Conservation (phyloP, 2,888 invertebrate species). For the Diarsia dahlii region DNA sequence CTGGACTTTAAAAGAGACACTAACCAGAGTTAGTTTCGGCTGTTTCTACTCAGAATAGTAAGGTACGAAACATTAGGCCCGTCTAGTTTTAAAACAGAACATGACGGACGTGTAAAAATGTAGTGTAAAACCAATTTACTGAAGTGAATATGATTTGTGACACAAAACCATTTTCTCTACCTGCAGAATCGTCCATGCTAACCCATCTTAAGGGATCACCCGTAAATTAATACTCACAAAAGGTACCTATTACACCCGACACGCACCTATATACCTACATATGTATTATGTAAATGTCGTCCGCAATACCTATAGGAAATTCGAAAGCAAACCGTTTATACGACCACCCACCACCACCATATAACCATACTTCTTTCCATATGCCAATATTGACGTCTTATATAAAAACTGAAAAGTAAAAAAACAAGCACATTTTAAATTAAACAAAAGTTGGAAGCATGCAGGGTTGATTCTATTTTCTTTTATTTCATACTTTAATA, state of each 20-base stretch:
- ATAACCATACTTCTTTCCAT: not conserved
- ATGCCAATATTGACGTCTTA: not conserved
- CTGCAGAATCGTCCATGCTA: not conserved
- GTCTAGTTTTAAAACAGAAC: too few species aligned
- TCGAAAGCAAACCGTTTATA: conserved; percentile 1
- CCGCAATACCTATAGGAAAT: not conserved
- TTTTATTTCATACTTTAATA: too few species aligned
- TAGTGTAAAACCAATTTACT: too few species aligned
- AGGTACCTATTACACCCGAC: not conserved
- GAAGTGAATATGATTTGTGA: too few species aligned
- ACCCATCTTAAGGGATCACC: not conserved
- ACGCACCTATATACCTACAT: not conserved
- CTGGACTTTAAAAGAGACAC: too few species aligned
- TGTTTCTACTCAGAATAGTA: too few species aligned
- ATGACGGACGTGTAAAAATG: too few species aligned
- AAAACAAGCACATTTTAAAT: too few species aligned
- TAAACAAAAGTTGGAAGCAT: too few species aligned
- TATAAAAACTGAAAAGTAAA: not conserved
- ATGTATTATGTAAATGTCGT: not conserved
- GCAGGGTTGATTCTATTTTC: too few species aligned
- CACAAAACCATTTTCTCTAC: not conserved
- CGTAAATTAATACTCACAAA: not conserved
- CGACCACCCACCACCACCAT: not conserved
- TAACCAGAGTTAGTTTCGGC: too few species aligned
- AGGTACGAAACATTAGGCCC: too few species aligned